These are phyloP conservation scores for Amaurobius ferox DNA, from an alignment of 2,888 invertebrate genomes.

Conservation along the genomic window DNA sequence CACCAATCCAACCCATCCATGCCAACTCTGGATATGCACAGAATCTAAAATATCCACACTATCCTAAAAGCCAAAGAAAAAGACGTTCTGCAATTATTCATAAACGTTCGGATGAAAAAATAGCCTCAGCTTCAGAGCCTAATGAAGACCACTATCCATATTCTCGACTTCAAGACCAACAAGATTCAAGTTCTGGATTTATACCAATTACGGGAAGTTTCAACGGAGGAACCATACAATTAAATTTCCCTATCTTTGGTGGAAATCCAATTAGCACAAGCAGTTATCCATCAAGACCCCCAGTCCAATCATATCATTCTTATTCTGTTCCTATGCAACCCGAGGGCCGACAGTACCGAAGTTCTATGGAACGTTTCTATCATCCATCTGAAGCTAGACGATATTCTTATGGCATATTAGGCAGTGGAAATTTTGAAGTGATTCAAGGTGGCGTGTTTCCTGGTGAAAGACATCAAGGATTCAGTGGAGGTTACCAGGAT, in stretches of 20 bases:
- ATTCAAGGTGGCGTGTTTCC: constrained; percentile 70
- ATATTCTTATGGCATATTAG: constrained; percentile 65
- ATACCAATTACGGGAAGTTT: constrained; percentile 56
- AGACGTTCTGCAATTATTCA: constrained; percentile 13
- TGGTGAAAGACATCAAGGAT: constrained; percentile 42
- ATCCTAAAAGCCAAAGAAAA: constrained; percentile 38
- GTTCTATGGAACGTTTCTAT: constrained; percentile 42
- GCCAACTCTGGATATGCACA: neutral
- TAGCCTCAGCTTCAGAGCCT: constrained; percentile 19
- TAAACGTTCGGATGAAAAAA: neutral
- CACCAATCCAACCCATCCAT: neutral
- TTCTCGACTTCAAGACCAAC: constrained; percentile 24
- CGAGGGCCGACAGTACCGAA: constrained; percentile 24
- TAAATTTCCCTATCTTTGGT: constrained; percentile 47
- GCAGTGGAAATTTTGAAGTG: constrained; percentile 73
- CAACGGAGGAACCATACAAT: constrained; percentile 57
- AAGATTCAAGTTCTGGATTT: constrained; percentile 58
- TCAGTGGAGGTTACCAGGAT: constrained; percentile 29
- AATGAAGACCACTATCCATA: constrained; percentile 29
- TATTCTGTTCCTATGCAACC: constrained; percentile 41
- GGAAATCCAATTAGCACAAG: no score
- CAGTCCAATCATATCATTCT: constrained; percentile 24
- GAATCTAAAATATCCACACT: constrained; percentile 25
- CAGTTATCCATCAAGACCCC: constrained; percentile 33
- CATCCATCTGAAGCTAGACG: constrained; percentile 67